Percentiles rank a stretch among this genome's conserved stretches.
phyloP scores from a whole-genome alignment of 1,140 invertebrate genomes.

The Saxidomus purpurata region DNA sequence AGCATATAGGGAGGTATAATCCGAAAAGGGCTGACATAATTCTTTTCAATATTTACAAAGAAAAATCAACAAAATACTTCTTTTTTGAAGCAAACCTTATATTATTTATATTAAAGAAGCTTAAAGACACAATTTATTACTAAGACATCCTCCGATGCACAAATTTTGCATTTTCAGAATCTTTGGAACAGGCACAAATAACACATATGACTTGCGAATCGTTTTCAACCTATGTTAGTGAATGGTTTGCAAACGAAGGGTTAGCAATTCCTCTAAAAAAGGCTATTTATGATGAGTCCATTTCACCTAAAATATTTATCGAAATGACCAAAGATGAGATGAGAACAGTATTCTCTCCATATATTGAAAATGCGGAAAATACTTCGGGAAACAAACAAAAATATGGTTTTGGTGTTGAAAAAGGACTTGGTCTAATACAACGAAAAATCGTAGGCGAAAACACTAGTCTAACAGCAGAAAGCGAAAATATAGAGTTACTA shows the following conservation, averaged over 20 bases:
- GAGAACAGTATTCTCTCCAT: constrained; percentile 9
- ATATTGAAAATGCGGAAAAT: background rate
- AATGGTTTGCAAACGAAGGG: background rate
- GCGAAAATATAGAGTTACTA: background rate
- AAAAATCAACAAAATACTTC: too few relatives aligned
- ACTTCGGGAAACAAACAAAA: background rate
- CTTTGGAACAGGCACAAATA: too few relatives aligned
- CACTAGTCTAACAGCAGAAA: too few relatives aligned
- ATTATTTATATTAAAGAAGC: too few relatives aligned
- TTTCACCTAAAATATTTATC: constrained; percentile 8
- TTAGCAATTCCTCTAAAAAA: background rate
- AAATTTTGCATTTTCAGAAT: too few relatives aligned
- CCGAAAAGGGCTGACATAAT: too few relatives aligned
- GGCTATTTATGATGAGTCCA: background rate
- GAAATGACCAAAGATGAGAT: background rate
- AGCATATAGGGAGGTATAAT: too few relatives aligned
- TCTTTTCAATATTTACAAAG: too few relatives aligned
- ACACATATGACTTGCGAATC: background rate
- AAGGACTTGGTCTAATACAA: background rate
- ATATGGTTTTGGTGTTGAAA: constrained; percentile 24
- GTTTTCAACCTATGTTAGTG: background rate
- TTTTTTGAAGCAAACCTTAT: too few relatives aligned
- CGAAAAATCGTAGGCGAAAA: background rate
- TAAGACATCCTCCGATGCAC: too few relatives aligned
- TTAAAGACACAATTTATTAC: too few relatives aligned